Evolutionary conservation across 2,888 invertebrate genomes (phyloP), one percentile per base, ranked within the genome.

Genomic region (Adineta ricciae): DNA sequence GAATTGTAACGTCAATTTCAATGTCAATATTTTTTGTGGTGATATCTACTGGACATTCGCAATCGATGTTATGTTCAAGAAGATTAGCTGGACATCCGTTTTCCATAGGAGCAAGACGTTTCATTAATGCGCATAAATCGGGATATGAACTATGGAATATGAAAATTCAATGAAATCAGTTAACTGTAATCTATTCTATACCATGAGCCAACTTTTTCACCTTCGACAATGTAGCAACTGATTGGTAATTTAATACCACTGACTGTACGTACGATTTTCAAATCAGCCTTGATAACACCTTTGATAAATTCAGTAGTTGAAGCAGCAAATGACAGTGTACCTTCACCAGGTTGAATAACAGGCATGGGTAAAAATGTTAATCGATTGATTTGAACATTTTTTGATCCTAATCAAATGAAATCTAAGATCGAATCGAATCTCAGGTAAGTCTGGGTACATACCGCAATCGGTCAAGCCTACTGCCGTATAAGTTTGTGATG

Each of bases 131-230:
- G 19, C 84, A 84, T 14, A 84, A n/a, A 84, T 84, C 84, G 7
- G 64, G 1, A 38, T 83, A 83, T 38, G 83, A 50, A 21, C 49
- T 84, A 46, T 73, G 84, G 54, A 19, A 64, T 64, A 64, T 46
- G 5, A 19, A 64, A 64, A 19, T 32, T 19, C 3, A 16, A 4
- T 32, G 19, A 64, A 14, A 19, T 32, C 27, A 64, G 16, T 1
- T 5, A 32, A 19, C 19, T 32, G 32, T 19, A 32, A 19, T 46
- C 1, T 19, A 27, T 3, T 36, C 27, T 32, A 32, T 2, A 64
- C 64, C 86, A 86, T 46, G 86, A 86, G 9, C 86, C 86, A 46
- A 84, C 83, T 14, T 50, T 36, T 52, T 84, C 54, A 19, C 86
- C 86, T 32, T 86, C n/a, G 24, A 84, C 46, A 21, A 82, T 54